A percentile compares a stretch with the other conserved stretches of the same genome.
Conservation (phyloP, 2,113 vertebrate species). For the Salvator merianae region DNA sequence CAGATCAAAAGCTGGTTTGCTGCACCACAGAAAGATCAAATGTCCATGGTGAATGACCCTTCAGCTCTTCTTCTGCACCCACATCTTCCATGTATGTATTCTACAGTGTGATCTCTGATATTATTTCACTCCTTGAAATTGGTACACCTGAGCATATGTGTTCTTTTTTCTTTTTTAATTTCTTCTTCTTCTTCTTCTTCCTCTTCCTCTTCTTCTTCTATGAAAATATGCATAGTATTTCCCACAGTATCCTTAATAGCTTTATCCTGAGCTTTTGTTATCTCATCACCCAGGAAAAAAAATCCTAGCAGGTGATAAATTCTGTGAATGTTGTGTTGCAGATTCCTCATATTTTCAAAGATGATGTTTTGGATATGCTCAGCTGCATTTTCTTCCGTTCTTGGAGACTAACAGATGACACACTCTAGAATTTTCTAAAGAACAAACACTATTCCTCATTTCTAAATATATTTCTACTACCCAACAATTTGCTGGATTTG, state of each 20-base stretch:
- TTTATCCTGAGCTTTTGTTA: background rate
- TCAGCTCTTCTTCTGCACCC: background rate
- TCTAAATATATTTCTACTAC: background rate
- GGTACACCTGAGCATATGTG: fast-evolving
- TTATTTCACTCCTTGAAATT: fast-evolving
- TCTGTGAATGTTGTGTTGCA: background rate
- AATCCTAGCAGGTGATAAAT: background rate
- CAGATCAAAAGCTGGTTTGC: no score
- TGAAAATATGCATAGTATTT: background rate
- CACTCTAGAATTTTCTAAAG: background rate
- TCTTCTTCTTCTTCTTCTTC: background rate
- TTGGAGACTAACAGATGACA: background rate
- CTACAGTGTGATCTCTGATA: background rate
- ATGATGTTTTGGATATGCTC: background rate
- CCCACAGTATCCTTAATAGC: background rate
- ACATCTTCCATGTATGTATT: background rate
- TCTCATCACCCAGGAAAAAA: background rate
- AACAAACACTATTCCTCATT: background rate
- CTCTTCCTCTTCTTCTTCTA: background rate
- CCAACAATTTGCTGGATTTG: background rate
- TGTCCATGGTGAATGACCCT: background rate
- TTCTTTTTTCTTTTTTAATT: background rate
- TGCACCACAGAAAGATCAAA: no score
- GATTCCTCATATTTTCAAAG: background rate
- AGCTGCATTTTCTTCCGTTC: background rate